Percentiles rank a stretch among this genome's conserved stretches.
phyloP scores from a whole-genome alignment of 2,797 vertebrate genomes.

The Gallirallus australis region DNA sequence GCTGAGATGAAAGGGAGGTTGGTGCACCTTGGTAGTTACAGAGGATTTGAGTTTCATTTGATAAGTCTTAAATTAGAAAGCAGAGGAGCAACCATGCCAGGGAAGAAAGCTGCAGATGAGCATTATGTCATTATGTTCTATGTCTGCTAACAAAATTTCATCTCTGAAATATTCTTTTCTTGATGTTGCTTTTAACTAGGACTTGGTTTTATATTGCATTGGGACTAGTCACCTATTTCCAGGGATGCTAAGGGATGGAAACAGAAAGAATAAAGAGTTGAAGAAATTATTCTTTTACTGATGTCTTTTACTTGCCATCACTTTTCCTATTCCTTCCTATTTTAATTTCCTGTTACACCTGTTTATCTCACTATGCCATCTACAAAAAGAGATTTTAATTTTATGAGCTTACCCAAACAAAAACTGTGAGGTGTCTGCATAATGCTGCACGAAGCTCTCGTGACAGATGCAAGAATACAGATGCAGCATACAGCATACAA shows the following conservation, averaged over 20 bases:
- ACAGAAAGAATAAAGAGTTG: background rate
- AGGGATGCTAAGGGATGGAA: background rate
- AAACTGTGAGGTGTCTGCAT: background rate
- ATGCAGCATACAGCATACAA: background rate
- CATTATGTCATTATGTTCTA: rapidly evolving
- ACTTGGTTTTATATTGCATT: background rate
- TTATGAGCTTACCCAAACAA: background rate
- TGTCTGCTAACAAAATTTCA: background rate
- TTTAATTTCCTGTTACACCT: conserved; percentile 20
- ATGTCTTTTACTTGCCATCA: background rate
- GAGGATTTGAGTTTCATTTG: background rate
- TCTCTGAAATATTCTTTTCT: background rate
- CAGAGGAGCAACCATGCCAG: background rate
- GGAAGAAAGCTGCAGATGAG: background rate
- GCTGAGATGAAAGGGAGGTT: background rate
- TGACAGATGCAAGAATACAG: conserved; percentile 27
- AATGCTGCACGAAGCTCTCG: background rate
- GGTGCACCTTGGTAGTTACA: background rate
- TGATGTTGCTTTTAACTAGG: background rate
- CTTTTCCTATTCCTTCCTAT: background rate
- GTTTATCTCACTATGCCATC: conserved; percentile 35
- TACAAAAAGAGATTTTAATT: conserved; percentile 22
- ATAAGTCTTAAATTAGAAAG: background rate
- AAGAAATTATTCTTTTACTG: background rate
- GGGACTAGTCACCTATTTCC: background rate